Conservation (phyloP, 2,113 vertebrate species). For the Proteles cristata region DNA sequence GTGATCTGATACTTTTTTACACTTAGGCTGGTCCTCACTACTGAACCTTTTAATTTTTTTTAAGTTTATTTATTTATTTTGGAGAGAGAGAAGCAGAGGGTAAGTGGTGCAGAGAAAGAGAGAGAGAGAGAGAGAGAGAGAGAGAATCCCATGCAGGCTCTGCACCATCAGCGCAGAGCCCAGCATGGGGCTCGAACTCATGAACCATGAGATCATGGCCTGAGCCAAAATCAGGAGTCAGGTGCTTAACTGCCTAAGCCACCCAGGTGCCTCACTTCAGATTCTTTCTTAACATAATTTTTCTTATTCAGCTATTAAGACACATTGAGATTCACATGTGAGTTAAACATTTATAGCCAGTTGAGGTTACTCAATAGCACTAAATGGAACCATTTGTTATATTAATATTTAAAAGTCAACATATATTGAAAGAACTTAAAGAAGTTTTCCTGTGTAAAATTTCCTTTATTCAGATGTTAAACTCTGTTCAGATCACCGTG, state of each 20-base stretch:
- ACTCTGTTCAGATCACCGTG: not conserved
- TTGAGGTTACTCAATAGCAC: not conserved
- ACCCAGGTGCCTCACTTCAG: not conserved
- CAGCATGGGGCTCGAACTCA: too few species aligned
- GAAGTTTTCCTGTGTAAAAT: not conserved
- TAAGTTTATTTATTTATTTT: too few species aligned
- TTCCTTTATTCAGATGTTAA: not conserved
- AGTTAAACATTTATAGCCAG: not conserved
- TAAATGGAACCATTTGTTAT: not conserved
- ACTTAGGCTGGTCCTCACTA: not conserved
- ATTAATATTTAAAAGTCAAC: slow-evolving; percentile 22
- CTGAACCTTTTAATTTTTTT: not conserved
- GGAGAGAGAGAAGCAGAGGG: too few species aligned
- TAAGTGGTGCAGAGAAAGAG: too few species aligned
- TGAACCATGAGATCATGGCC: too few species aligned
- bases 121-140: too few species aligned
- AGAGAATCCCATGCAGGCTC: too few species aligned
- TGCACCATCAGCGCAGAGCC: too few species aligned
- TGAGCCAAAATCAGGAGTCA: too few species aligned
- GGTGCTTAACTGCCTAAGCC: too few species aligned
- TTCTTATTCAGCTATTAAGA: not conserved
- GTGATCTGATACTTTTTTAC: not conserved
- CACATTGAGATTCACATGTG: not conserved
- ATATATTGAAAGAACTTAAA: not conserved
- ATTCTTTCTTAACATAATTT: not conserved